Percentiles rank a stretch among this genome's conserved stretches.
Conservation (phyloP, 2,888 invertebrate genomes). For the Odontothrips loti region DNA sequence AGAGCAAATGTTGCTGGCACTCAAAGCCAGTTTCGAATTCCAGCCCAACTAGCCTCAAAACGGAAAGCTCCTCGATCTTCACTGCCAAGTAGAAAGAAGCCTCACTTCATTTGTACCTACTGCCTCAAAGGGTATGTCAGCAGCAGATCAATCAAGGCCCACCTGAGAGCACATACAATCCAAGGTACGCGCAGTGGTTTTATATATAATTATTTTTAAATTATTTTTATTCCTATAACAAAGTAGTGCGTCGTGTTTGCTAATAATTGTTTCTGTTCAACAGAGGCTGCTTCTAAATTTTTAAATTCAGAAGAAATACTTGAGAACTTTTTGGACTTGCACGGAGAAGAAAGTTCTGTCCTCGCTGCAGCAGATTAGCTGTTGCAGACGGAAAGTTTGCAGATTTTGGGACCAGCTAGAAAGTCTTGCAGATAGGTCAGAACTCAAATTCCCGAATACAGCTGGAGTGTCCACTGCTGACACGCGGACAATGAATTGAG, state of each 20-base stretch:
- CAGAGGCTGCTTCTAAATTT: neutral
- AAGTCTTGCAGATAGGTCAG: no score
- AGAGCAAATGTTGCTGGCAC: neutral
- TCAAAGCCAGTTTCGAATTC: neutral
- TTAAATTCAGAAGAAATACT: neutral
- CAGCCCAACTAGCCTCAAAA: neutral
- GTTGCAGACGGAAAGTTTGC: no score
- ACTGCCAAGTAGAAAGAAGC: neutral
- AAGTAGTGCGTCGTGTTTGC: no score
- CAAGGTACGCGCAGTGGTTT: no score
- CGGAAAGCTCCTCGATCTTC: neutral
- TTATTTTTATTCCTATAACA: no score
- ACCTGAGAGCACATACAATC: neutral
- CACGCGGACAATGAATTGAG: no score
- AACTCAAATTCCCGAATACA: no score
- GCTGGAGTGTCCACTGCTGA: no score
- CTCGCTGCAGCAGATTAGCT: no score
- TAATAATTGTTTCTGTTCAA: neutral
- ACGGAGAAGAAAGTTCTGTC: no score
- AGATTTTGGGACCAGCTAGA: no score
- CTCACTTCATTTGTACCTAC: neutral
- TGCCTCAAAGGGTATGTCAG: neutral
- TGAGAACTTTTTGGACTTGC: neutral
- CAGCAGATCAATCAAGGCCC: neutral
- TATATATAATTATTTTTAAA: no score